Evolutionary conservation across 2,113 vertebrate species (phyloP).

Genomic region (Ibidorhyncha struthersii): DNA sequence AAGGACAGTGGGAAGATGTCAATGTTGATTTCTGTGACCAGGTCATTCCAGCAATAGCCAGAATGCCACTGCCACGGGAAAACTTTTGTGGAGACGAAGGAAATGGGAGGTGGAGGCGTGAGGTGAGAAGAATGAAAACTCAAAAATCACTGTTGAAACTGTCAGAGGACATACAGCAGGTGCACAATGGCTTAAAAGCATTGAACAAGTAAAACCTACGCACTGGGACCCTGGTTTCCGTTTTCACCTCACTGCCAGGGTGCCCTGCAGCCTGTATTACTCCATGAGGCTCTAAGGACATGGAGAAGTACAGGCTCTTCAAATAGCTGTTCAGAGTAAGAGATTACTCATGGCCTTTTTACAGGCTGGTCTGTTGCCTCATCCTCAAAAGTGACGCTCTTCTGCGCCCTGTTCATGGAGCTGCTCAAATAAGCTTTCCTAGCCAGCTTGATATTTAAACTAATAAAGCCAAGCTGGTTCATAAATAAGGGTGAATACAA

Average conservation of each 20-base stretch:
- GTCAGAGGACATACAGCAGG: neutral
- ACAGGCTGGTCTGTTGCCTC: neutral
- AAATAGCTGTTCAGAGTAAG: neutral
- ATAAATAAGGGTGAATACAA: neutral
- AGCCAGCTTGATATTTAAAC: neutral
- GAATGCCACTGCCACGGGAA: neutral
- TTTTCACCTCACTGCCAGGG: neutral
- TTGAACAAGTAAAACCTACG: fast-evolving
- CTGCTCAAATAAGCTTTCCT: neutral
- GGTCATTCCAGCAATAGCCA: neutral
- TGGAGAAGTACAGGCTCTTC: neutral
- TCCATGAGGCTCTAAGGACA: neutral
- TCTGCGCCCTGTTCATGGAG: neutral
- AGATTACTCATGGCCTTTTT: neutral
- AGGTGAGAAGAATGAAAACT: neutral
- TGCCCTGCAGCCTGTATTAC: neutral
- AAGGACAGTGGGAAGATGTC: neutral
- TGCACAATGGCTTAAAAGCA: neutral
- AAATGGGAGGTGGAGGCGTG: neutral
- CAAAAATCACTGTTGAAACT: neutral
- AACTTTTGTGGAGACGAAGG: neutral
- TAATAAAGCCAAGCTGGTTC: neutral
- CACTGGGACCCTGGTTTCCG: fast-evolving
- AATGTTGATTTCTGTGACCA: neutral
- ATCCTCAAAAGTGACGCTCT: neutral